phyloP scores from a whole-genome alignment of 1,140 invertebrate genomes.

The Limonius californicus region DNA sequence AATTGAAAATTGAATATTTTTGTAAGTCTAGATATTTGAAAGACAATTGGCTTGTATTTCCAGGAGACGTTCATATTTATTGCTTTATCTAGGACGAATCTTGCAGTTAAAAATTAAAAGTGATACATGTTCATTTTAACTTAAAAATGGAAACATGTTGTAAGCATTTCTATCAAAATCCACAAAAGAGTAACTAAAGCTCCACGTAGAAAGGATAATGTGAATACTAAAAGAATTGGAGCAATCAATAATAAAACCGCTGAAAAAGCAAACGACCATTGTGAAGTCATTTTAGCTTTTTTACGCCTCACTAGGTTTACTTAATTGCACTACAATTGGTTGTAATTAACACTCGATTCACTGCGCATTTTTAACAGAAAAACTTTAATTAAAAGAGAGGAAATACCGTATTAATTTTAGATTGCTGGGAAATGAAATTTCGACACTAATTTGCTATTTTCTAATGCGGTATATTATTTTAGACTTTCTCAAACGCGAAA shows the following conservation, averaged over 20 bases:
- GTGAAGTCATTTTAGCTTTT: slow-evolving; percentile 9
- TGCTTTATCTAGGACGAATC: no score
- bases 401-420: slow-evolving; percentile 9
- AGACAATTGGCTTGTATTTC: no score
- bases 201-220: no score
- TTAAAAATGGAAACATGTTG: no score
- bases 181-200: no score
- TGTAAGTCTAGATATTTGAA: no score
- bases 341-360: slow-evolving; percentile 17
- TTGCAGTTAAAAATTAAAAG: no score
- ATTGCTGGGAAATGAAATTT: slow-evolving; percentile 2
- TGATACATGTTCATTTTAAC: no score
- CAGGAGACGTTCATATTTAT: no score
- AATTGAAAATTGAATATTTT: no score
- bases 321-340: slow-evolving; percentile 18
- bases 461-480: not conserved
- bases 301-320: slow-evolving; percentile 12
- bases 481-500: not conserved
- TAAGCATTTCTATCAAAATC: no score
- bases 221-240: not conserved
- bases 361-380: slow-evolving; percentile 10
- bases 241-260: not conserved
- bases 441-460: slow-evolving; percentile 1
- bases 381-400: slow-evolving; percentile 16
- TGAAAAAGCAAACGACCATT: slow-evolving; percentile 6